These are phyloP conservation scores for Apis laboriosa DNA, from an alignment of 1,140 invertebrate genomes.

Conservation along the genomic window DNA sequence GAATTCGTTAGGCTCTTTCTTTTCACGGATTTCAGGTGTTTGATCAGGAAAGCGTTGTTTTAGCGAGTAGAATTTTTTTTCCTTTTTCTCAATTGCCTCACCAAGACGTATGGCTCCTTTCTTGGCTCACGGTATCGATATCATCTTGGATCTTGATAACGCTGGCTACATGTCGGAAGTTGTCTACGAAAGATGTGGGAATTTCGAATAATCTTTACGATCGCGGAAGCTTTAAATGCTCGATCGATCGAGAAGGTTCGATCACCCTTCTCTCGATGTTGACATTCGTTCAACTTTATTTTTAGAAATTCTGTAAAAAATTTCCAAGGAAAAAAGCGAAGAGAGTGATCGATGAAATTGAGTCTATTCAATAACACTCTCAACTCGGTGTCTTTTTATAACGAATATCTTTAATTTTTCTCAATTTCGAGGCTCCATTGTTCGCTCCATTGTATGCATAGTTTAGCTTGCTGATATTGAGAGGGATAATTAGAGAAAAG, in stretches of 20 bases:
- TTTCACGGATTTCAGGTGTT: background rate
- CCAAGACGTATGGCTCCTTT: constrained; percentile 14
- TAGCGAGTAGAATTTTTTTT: background rate
- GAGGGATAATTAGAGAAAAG: too few relatives aligned
- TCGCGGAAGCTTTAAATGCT: constrained; percentile 28
- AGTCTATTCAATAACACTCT: too few relatives aligned
- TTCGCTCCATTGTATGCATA: too few relatives aligned
- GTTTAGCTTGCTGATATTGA: too few relatives aligned
- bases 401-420: too few relatives aligned
- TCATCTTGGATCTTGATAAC: constrained; percentile 45
- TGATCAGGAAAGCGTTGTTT: background rate
- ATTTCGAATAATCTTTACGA: constrained; percentile 40
- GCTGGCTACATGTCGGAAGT: constrained; percentile 29
- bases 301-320: background rate
- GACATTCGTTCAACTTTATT: background rate
- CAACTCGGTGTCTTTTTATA: too few relatives aligned
- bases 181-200: constrained; percentile 25
- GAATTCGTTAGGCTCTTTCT: background rate
- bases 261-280: background rate
- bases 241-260: constrained; percentile 7
- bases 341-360: too few relatives aligned
- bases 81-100: background rate
- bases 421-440: too few relatives aligned
- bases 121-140: constrained; percentile 33
- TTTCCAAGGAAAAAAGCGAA: too few relatives aligned